phyloP scores from a whole-genome alignment of 1,140 invertebrate genomes.

The Drosophila baimaii region DNA sequence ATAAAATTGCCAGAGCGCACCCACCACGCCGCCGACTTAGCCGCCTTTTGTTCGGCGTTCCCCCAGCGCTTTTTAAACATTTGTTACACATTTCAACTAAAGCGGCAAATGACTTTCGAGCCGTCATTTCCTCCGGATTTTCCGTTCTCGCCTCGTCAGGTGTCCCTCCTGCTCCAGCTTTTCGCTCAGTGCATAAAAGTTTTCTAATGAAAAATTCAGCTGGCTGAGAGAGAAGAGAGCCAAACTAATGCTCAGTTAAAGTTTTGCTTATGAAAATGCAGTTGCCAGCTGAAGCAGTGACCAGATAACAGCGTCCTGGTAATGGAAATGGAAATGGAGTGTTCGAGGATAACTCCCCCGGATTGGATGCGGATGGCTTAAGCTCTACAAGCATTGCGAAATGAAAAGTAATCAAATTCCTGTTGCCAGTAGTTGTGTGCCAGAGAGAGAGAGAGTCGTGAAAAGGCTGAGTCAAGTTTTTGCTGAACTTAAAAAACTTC shows the following conservation, averaged over 20 bases:
- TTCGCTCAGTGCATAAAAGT: constrained; percentile 45
- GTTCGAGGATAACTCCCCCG: constrained; percentile 24
- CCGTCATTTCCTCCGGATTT: constrained; percentile 58
- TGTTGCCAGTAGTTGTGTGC: constrained; percentile 42
- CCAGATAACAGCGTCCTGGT: constrained; percentile 28
- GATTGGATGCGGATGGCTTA: constrained; percentile 41
- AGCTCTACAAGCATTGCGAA: constrained; percentile 32
- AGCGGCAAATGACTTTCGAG: constrained; percentile 63
- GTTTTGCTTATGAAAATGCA: constrained; percentile 59
- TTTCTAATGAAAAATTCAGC: constrained; percentile 75
- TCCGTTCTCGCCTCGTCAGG: constrained; percentile 16
- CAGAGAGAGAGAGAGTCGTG: constrained; percentile 24
- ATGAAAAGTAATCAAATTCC: constrained; percentile 55
- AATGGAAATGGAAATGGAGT: constrained; percentile 30
- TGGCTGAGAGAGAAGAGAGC: constrained; percentile 8
- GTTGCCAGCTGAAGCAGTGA: constrained; percentile 35
- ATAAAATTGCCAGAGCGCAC: constrained; percentile 54
- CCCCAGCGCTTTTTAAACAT: constrained; percentile 36
- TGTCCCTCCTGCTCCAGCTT: constrained; percentile 9
- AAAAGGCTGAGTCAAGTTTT: constrained; percentile 42
- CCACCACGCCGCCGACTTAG: constrained; percentile 13
- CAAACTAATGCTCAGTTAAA: constrained; percentile 47
- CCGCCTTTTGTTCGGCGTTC: constrained; percentile 30
- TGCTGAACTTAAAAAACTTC: constrained; percentile 21
- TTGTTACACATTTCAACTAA: constrained; percentile 32